A percentile compares a stretch with the other conserved stretches of the same genome.
Conservation (phyloP, 2,888 invertebrate species). For the Bombylius major region DNA sequence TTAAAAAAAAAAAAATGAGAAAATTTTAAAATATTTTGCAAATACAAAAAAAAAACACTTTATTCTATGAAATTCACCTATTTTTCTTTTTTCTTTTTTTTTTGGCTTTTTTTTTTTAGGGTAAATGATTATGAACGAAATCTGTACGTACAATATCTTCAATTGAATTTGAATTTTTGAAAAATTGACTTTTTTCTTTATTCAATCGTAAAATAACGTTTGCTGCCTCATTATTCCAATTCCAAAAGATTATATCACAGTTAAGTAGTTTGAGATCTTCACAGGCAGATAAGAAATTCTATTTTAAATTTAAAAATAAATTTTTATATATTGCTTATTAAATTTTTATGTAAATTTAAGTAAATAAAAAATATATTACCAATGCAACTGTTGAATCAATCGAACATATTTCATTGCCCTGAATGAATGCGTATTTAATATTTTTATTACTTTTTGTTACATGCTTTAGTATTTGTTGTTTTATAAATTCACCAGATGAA, state of each 20-base stretch:
- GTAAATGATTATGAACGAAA: neutral
- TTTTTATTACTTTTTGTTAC: slow-evolving; percentile 48
- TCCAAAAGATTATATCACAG: slow-evolving; percentile 41
- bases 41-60: no score
- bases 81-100: neutral
- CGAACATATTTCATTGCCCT: slow-evolving; percentile 48
- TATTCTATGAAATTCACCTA: no score
- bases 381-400: slow-evolving; percentile 50
- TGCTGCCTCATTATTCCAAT: slow-evolving; percentile 34
- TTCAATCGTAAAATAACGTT: slow-evolving; percentile 29
- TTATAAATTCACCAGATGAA: slow-evolving; percentile 69
- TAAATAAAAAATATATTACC: slow-evolving; percentile 25
- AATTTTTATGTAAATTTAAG: neutral
- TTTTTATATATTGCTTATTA: no score
- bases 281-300: slow-evolving; percentile 43
- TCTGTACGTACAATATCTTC: slow-evolving; percentile 11
- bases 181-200: slow-evolving; percentile 21
- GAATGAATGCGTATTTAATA: slow-evolving; percentile 54
- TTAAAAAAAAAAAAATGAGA: no score
- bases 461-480: slow-evolving; percentile 54
- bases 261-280: slow-evolving; percentile 41
- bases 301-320: slow-evolving; percentile 6
- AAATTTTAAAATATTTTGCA: no score
- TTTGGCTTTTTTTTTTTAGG: neutral
- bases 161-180: slow-evolving; percentile 23